These are phyloP conservation scores for Hucho hucho DNA, from an alignment of 2,113 vertebrate species.

Conservation along the genomic window DNA sequence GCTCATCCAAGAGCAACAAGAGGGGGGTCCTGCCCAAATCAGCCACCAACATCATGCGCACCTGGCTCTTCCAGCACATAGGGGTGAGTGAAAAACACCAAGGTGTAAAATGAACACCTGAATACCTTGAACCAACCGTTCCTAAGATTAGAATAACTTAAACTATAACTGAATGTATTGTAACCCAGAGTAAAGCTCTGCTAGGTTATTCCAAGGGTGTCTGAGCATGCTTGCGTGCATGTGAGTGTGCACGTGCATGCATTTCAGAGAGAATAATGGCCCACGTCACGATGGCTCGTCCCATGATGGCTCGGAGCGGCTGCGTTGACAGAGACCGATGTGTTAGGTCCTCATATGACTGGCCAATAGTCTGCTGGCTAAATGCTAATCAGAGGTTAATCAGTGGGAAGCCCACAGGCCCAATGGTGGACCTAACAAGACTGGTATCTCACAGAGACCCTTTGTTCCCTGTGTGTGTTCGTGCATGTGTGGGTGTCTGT, in stretches of 20 bases:
- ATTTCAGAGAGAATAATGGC: constrained; percentile 57
- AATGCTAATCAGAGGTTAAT: constrained; percentile 25
- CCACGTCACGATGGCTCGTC: constrained; percentile 6
- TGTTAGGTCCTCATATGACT: constrained; percentile 32
- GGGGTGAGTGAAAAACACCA: constrained; percentile 72
- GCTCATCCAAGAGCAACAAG: constrained; percentile 80
- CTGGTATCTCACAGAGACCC: constrained; percentile 13
- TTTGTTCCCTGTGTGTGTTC: constrained; percentile 12
- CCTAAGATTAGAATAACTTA: too few relatives aligned
- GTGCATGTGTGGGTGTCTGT: neutral
- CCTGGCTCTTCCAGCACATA: constrained; percentile 91
- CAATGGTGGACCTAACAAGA: neutral
- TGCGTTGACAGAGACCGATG: constrained; percentile 3
- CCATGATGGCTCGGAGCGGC: constrained; percentile 25
- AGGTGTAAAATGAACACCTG: too few relatives aligned
- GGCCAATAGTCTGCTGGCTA: neutral
- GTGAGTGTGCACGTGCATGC: too few relatives aligned
- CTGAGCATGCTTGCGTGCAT: too few relatives aligned
- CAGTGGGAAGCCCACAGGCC: neutral
- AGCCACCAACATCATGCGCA: constrained; percentile 87
- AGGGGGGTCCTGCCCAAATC: constrained; percentile 87
- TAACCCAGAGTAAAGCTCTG: too few relatives aligned
- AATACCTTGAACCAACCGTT: too few relatives aligned
- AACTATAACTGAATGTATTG: too few relatives aligned
- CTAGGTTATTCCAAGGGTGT: too few relatives aligned